A percentile compares a stretch with the other conserved stretches of the same genome.
These are phyloP conservation scores for Caenorhabditis elegans DNA, from an alignment of 1,140 invertebrate genomes.

Conservation along the genomic window DNA sequence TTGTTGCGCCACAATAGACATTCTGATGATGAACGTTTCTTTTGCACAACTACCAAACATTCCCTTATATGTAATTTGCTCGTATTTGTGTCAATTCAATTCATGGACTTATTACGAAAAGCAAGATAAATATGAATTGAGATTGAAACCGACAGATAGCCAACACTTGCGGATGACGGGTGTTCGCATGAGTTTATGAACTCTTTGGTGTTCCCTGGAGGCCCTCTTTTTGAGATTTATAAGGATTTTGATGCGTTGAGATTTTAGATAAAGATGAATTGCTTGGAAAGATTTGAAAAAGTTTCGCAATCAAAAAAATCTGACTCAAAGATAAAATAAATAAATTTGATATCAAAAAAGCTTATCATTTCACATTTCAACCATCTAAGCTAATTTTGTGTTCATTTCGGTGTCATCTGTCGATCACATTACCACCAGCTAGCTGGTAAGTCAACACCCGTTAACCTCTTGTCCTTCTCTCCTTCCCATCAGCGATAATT, in stretches of 20 bases:
- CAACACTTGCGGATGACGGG: neutral
- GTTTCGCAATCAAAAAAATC: neutral
- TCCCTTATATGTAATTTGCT: neutral
- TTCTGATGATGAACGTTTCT: constrained; percentile 29
- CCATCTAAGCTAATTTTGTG: neutral
- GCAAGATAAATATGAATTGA: neutral
- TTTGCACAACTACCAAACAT: neutral
- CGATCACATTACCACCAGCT: constrained; percentile 18
- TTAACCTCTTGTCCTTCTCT: neutral
- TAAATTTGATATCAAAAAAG: no score
- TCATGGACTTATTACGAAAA: constrained; percentile 30
- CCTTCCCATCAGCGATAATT: neutral
- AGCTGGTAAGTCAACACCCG: constrained; percentile 27
- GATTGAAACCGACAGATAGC: neutral
- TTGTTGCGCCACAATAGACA: constrained; percentile 20
- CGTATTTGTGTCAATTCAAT: neutral
- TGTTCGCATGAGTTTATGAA: constrained; percentile 12
- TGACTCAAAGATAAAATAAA: no score
- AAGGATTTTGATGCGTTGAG: constrained; percentile 24
- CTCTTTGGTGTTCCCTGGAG: neutral
- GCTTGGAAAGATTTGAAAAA: neutral
- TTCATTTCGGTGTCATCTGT: constrained; percentile 28
- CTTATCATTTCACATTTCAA: no score
- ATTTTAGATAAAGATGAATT: constrained; percentile 16
- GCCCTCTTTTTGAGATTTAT: constrained; percentile 21